Percentiles rank a stretch among this genome's conserved stretches.
Evolutionary conservation across 2,797 vertebrate species (phyloP).

Genomic region (Diceros bicornis): DNA sequence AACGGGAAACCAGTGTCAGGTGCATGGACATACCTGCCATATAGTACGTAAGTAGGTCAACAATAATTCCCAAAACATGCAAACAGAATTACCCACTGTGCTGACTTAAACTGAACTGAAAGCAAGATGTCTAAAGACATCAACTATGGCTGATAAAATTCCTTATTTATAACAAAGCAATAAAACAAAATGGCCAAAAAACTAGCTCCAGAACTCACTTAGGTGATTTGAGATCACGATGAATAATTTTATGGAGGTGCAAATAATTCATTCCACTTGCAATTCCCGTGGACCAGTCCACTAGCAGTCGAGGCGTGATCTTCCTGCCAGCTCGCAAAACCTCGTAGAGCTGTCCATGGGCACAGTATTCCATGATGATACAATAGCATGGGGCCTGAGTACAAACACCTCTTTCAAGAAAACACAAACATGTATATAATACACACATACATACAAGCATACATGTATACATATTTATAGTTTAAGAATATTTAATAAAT

Average conservation of each 20-base stretch:
- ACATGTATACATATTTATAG: neutral
- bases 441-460: neutral
- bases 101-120: neutral
- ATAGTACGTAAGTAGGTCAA: neutral
- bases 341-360: constrained; percentile 98
- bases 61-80: neutral
- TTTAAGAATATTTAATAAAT: constrained; percentile 39
- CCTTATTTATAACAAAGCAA: constrained; percentile 19
- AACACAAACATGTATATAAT: constrained; percentile 42
- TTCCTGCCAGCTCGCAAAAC: constrained; percentile 97
- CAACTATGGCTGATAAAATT: neutral
- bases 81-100: neutral
- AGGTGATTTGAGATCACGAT: constrained; percentile 99
- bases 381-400: constrained; percentile 99
- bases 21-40: neutral
- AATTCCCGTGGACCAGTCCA: constrained; percentile 99
- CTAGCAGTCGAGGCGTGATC: constrained; percentile 95
- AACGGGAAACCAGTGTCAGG: neutral
- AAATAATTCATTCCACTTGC: constrained; percentile 99
- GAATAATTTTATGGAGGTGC: constrained; percentile 99
- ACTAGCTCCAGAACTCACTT: constrained; percentile 93
- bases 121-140: neutral
- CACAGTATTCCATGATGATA: constrained; percentile 99
- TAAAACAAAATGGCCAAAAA: neutral
- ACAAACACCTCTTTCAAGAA: constrained; percentile 95